Conservation (phyloP, 2,888 invertebrate genomes). For the Thelaira solivaga region DNA sequence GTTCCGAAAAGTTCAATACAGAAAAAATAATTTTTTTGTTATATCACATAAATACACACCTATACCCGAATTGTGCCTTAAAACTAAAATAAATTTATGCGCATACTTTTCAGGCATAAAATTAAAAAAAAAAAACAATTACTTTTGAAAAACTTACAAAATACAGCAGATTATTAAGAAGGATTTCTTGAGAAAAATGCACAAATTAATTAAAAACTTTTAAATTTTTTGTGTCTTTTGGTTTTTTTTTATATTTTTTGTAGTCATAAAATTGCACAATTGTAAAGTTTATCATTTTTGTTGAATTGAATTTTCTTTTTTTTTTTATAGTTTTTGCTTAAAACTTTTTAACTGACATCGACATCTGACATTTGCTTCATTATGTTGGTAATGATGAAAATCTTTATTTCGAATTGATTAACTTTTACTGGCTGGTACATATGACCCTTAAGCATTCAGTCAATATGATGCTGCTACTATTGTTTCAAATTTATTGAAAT, state of each 20-base stretch:
- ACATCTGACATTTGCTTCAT: constrained; percentile 37
- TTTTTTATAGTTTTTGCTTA: constrained; percentile 9
- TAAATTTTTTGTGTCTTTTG: background rate
- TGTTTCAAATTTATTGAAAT: constrained; percentile 29
- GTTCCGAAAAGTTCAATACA: constrained; percentile 59
- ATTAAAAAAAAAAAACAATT: background rate
- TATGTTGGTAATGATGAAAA: constrained; percentile 23
- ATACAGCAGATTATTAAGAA: constrained; percentile 13
- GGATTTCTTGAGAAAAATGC: constrained; percentile 27
- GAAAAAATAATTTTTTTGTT: constrained; percentile 25
- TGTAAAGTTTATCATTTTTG: constrained; percentile 29
- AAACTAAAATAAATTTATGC: constrained; percentile 41
- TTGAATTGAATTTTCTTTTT: constrained; percentile 13
- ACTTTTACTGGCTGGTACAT: constrained; percentile 44
- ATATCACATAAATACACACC: too few relatives aligned
- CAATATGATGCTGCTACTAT: constrained; percentile 26
- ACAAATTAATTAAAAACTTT: constrained; percentile 58
- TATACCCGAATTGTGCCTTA: background rate
- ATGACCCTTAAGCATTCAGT: constrained; percentile 47
- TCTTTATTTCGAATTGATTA: constrained; percentile 54
- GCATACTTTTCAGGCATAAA: constrained; percentile 48
- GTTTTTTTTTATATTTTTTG: background rate
- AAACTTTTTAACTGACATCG: constrained; percentile 44
- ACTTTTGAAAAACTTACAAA: constrained; percentile 19
- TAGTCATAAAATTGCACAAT: constrained; percentile 23